Evolutionary conservation across 2,888 invertebrate genomes (phyloP), one percentile per base, ranked within the genome.

Genomic region (Germaria angustata): DNA sequence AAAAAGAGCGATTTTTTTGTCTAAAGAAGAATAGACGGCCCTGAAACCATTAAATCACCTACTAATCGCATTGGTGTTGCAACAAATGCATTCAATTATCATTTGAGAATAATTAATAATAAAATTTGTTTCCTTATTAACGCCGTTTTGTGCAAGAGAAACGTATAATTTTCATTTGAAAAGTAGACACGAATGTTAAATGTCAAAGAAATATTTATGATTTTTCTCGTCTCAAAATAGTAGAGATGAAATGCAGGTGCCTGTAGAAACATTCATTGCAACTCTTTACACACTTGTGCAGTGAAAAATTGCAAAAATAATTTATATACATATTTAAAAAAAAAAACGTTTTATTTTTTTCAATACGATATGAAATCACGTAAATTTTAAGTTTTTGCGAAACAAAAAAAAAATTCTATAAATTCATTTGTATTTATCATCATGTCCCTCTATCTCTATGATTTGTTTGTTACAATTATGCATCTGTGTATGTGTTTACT

Each of bases 141-240:
- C 63, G 39, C 9, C 32, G 11, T 53, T 34, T 41, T 41, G n/a
- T 8, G 9, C 44, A 20, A 34, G 32, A 32, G 15, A 53, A 22
- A 15, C 11, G 20, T 15, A 39, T 17, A 66, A 24, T 36, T 44
- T 73, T 6, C 24, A 3, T 57, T 66, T 65, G 49, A 57, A 57
- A 22, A 65, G 69, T 68, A 61, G 53, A 51, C 49, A 51, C 51
- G 44, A 53, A 72, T 73, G 79, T 73, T 61, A 61, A 68, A 80
- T 61, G 73, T 69, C 80, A 80, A 80, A 80, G 68, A 46, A 55
- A 68, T 73, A 80, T 61, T 53, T 73, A 80, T 80, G 66, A 13
- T 53, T 55, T 17, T 68, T 6, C 11, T 11, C 15, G 13, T 39
- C 13, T 17, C 39, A 69, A 76, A n/a, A 39, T 44, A 36, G 6